A percentile compares a stretch with the other conserved stretches of the same genome.
phyloP scores from a whole-genome alignment of 2,113 vertebrate genomes.

The Actenoides hombroni region DNA sequence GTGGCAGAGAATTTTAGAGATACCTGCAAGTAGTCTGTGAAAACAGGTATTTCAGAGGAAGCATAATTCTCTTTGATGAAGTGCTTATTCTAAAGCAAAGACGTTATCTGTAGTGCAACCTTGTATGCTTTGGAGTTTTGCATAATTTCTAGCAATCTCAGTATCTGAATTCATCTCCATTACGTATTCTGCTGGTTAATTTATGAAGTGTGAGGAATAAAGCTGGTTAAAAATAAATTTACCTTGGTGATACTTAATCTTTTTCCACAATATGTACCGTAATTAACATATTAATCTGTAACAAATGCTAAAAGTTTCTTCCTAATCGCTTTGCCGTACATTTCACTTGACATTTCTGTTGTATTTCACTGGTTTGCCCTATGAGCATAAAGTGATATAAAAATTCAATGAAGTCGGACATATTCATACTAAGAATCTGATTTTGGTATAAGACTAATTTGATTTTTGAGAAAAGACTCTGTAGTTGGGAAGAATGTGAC shows the following conservation, averaged over 20 bases:
- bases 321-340: conserved; percentile 49
- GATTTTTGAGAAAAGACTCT: conserved; percentile 32
- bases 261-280: conserved; percentile 24
- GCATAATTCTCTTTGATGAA: conserved; percentile 46
- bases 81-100: conserved; percentile 30
- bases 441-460: conserved; percentile 40
- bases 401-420: conserved; percentile 13
- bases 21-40: not conserved
- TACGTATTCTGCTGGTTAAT: conserved; percentile 53
- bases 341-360: conserved; percentile 54
- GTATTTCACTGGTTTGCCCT: conserved; percentile 28
- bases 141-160: conserved; percentile 51
- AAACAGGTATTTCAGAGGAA: not conserved
- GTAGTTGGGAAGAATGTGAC: not conserved
- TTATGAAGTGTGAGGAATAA: conserved; percentile 64
- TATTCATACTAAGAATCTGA: conserved; percentile 19
- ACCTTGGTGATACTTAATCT: conserved; percentile 69
- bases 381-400: not conserved
- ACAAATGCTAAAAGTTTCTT: conserved; percentile 60
- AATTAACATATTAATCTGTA: conserved; percentile 74
- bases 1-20: not conserved
- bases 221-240: conserved; percentile 72
- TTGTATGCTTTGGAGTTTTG: conserved; percentile 42
- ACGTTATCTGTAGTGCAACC: conserved; percentile 32
- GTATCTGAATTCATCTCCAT: conserved; percentile 7